phyloP scores from a whole-genome alignment of 2,888 invertebrate genomes.

The Branchellion lobata region DNA sequence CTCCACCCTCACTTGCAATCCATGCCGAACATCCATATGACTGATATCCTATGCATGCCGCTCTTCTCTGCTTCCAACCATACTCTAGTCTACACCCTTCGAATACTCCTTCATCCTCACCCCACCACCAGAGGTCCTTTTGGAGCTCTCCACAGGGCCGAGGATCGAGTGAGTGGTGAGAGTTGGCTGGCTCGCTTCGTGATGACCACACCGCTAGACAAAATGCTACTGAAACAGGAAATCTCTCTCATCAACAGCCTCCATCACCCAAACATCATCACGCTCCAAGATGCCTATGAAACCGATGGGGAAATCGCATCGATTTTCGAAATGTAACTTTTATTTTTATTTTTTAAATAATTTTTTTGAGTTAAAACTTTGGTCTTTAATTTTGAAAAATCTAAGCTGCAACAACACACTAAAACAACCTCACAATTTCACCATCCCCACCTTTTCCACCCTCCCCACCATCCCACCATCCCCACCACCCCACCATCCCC shows the following conservation, averaged over 20 bases:
- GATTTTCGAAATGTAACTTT: constrained; percentile 63
- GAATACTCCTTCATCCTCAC: no score
- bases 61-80: no score
- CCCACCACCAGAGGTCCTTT: constrained; percentile 63
- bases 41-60: no score
- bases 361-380: neutral
- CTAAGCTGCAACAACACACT: no score
- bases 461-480: no score
- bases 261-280: constrained; percentile 59
- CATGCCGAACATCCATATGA: no score
- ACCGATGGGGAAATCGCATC: constrained; percentile 63
- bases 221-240: constrained; percentile 62
- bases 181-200: constrained; percentile 64
- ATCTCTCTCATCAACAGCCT: constrained; percentile 63
- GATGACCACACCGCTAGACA: constrained; percentile 61
- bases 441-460: no score
- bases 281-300: constrained; percentile 64
- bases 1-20: no score
- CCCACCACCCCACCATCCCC: no score
- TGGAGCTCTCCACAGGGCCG: constrained; percentile 63
- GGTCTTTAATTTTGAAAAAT: neutral
- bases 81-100: no score
- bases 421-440: no score
- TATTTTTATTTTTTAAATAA: neutral
- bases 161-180: constrained; percentile 62